These are phyloP conservation scores for Muscina levida DNA, from an alignment of 2,888 invertebrate species.

Conservation along the genomic window DNA sequence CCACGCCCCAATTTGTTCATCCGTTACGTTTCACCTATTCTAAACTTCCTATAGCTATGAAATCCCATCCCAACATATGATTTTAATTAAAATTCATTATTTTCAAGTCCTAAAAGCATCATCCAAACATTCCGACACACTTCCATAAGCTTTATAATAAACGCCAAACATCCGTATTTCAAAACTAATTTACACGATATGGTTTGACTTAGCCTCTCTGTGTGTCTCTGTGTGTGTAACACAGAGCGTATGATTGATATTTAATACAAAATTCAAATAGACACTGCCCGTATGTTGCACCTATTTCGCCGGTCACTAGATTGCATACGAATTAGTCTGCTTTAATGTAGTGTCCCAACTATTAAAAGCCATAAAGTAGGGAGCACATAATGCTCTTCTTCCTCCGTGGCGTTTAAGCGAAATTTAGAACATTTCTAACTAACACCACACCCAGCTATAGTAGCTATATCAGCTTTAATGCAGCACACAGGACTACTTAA, in stretches of 20 bases:
- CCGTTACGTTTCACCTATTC: too few species aligned
- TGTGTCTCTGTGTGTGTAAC: neutral
- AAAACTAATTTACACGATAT: slow-evolving; percentile 1
- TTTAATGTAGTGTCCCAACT: too few species aligned
- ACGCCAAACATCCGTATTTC: neutral
- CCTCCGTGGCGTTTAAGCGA: neutral
- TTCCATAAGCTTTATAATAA: neutral
- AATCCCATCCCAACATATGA: too few species aligned
- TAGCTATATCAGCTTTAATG: neutral
- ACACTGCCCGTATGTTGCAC: too few species aligned
- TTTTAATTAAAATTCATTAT: slow-evolving; percentile 2
- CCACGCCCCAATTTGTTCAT: too few species aligned
- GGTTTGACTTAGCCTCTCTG: neutral
- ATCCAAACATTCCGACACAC: neutral
- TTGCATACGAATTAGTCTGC: too few species aligned
- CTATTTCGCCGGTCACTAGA: neutral
- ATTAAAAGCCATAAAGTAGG: too few species aligned
- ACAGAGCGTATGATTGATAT: slow-evolving; percentile 30
- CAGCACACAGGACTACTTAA: neutral
- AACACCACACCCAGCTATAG: neutral
- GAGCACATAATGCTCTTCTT: neutral
- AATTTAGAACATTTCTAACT: too few species aligned
- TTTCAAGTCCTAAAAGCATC: too few species aligned
- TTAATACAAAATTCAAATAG: neutral
- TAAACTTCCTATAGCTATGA: too few species aligned